phyloP scores from a whole-genome alignment of 2,113 vertebrate species.

The Silurus meridionalis region DNA sequence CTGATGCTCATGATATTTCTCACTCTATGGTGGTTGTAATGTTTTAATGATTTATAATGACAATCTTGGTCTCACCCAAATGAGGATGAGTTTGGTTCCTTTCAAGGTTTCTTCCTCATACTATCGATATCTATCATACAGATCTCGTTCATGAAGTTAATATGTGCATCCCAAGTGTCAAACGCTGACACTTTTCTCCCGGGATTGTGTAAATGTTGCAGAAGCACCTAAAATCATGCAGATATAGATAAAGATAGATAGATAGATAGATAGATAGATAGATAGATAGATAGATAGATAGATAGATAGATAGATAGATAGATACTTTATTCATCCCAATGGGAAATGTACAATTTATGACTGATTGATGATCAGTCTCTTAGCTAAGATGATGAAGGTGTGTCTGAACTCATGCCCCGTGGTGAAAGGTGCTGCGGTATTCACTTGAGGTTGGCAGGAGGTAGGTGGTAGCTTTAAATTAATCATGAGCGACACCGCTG shows the following conservation, averaged over 20 bases:
- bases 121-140: background rate
- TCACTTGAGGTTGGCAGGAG: constrained; percentile 1
- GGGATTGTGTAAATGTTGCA: background rate
- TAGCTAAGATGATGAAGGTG: background rate
- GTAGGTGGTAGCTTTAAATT: constrained; percentile 47
- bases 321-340: too few species aligned
- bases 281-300: too few species aligned
- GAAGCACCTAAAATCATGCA: constrained; percentile 21
- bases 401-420: background rate
- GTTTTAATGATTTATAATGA: too few species aligned
- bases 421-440: background rate
- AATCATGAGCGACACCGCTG: constrained; percentile 47
- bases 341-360: too few species aligned
- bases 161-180: background rate
- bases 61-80: too few species aligned
- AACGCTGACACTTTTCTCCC: constrained; percentile 13
- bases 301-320: too few species aligned
- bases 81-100: too few species aligned
- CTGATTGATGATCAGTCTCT: background rate
- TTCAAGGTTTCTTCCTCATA: too few species aligned
- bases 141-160: background rate
- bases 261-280: too few species aligned
- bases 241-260: background rate
- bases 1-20: too few species aligned
- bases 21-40: too few species aligned